phyloP scores from a whole-genome alignment of 1,140 invertebrate genomes.

The Copidosoma floridanum region DNA sequence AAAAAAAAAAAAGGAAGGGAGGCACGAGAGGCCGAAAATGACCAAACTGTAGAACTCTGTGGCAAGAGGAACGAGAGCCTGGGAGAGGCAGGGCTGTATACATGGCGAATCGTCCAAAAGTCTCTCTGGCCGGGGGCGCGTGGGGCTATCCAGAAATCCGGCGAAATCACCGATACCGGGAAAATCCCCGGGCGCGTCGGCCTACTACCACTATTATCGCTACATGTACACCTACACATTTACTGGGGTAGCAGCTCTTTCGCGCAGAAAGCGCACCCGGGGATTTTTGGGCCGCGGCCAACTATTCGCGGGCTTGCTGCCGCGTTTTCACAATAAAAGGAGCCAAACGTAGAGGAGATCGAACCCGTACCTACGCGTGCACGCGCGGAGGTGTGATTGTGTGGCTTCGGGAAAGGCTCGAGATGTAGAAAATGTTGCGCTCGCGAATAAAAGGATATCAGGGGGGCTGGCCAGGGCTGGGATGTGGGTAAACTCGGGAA shows the following conservation, averaged over 20 bases:
- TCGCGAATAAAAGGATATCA: conserved; percentile 4
- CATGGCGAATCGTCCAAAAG: background rate
- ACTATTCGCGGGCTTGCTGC: conserved; percentile 14
- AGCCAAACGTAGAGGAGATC: too few species aligned
- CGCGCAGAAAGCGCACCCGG: background rate
- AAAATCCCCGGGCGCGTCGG: conserved; percentile 19
- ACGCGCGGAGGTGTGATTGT: too few species aligned
- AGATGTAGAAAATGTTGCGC: too few species aligned
- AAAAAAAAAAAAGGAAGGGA: conserved; percentile 5
- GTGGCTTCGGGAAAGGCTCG: too few species aligned
- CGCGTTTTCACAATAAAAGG: too few species aligned
- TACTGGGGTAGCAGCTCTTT: too few species aligned
- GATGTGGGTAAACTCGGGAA: conserved; percentile 24
- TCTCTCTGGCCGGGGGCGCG: background rate
- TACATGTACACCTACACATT: too few species aligned
- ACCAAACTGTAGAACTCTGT: conserved; percentile 3
- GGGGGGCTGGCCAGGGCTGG: background rate
- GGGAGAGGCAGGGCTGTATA: background rate
- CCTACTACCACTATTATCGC: too few species aligned
- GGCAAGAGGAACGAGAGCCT: background rate
- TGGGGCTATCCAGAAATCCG: conserved; percentile 7
- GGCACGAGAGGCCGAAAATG: background rate
- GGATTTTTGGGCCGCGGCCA: conserved; percentile 29
- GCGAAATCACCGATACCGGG: conserved; percentile 35
- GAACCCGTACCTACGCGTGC: too few species aligned